Base-by-base conservation (phyloP, 2,888 invertebrate species). In the Trichogramma dendrolimi region DNA sequence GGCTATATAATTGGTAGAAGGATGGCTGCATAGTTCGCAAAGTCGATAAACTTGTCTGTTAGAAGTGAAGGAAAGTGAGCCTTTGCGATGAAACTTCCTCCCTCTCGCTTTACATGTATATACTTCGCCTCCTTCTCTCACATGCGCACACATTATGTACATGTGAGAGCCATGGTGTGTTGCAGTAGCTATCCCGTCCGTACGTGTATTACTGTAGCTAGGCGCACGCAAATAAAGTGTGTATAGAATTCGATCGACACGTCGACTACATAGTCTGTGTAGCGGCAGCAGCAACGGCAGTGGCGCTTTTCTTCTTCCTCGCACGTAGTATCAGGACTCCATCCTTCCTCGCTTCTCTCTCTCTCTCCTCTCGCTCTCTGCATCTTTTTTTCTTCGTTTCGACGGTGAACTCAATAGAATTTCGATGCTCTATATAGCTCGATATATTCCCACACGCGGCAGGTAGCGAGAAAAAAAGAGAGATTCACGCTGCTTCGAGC, bases 11-110 rank as follows among this genome's bases (percentile, higher is more conserved):
- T 56, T 61, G 54, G 53, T 27, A 27, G 27, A 27, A 40, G 55
- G 53, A 57, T 43, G 57, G 49, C 61, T 61, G 54, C 54, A 57
- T 56, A 61, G 61, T 57, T 61, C 27, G 57, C 52, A 43, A 61
- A 61, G 61, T 61, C 53, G 61, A 61, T 61, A 61, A 61, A 61
- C 61, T 61, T 61, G 61, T 53, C 54, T 43, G 27, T 14, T 48
- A 48, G 10, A 38, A 39, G 27, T 11, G 11, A 4, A 48, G 40
- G 41, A 27, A 27, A 27, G 48, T 39, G 11, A 46, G n/a, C 40
- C 14, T 44, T 4, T 14, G 50, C 39, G 41, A 40, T 40, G 51
- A 51, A 40, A 27, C 27, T 27, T 27, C 27, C 27, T 27, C 27
- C 27, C 27, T 27, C 27, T 27, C 27, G 27, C 27, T 27, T 27